Evolutionary conservation across 2,888 invertebrate genomes (phyloP).

Genomic region (Tribolium freemani): DNA sequence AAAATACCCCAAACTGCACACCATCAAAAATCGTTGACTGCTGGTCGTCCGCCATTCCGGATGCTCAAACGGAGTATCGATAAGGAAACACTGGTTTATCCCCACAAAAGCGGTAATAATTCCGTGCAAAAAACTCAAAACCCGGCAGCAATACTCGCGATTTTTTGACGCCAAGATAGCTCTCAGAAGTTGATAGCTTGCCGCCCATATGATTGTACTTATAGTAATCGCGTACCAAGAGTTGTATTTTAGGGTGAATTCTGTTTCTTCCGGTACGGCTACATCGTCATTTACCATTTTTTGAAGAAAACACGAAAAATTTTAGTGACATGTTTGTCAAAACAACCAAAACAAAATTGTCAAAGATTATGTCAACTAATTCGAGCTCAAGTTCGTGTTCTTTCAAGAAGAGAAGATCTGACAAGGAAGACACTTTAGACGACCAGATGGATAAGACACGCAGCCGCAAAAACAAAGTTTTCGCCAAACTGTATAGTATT

Average conservation of each 20-base stretch:
- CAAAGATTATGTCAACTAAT: conserved; percentile 1
- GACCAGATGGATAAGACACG: conserved; percentile 21
- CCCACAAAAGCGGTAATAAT: conserved; percentile 57
- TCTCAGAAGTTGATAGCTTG: conserved; percentile 49
- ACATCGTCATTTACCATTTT: neutral
- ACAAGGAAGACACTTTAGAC: conserved; percentile 20
- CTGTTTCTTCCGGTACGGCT: neutral
- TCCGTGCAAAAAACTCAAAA: conserved; percentile 61
- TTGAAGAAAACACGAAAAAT: neutral
- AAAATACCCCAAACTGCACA: conserved; percentile 76
- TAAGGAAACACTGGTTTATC: conserved; percentile 61
- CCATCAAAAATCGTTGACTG: conserved; percentile 66
- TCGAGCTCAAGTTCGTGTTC: neutral
- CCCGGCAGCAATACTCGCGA: conserved; percentile 59
- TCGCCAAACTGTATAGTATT: conserved; percentile 55
- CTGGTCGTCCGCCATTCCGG: conserved; percentile 58
- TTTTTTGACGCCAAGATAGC: conserved; percentile 48
- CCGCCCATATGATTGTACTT: conserved; percentile 54
- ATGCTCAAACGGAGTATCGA: conserved; percentile 60
- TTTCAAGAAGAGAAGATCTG: neutral
- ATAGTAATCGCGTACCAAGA: conserved; percentile 45
- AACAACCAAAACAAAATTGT: conserved; percentile 7
- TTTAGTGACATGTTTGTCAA: neutral
- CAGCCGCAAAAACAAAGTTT: conserved; percentile 23
- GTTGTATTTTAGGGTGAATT: neutral